phyloP scores from a whole-genome alignment of 2,888 invertebrate species.

The Chesias legatella region DNA sequence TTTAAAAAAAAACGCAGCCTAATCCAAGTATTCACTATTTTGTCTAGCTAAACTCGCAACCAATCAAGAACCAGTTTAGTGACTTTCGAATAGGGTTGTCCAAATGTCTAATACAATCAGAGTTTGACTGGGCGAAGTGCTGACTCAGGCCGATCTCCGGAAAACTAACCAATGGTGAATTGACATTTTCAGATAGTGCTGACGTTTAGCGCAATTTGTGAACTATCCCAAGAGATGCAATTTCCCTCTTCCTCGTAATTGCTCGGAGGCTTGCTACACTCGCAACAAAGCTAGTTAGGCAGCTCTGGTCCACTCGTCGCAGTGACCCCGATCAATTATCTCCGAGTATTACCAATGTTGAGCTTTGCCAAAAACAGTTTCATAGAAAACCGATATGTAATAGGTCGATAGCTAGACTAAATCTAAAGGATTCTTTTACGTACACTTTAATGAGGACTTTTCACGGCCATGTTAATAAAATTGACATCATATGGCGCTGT shows the following conservation, averaged over 20 bases:
- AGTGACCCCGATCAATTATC: conserved; percentile 49
- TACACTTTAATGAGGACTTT: no score
- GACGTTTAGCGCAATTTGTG: conserved; percentile 67
- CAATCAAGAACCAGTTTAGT: no score
- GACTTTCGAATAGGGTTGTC: not conserved
- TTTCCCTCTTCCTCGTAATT: conserved; percentile 69
- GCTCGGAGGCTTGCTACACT: conserved; percentile 34
- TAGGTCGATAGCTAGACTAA: no score
- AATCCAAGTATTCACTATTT: no score
- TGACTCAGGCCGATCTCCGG: conserved; percentile 19
- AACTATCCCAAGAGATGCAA: conserved; percentile 70
- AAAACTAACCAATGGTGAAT: conserved; percentile 43
- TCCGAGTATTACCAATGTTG: conserved; percentile 29
- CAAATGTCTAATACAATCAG: conserved; percentile 7
- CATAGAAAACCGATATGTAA: conserved; percentile 9
- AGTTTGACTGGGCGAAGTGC: not conserved
- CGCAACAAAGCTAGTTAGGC: conserved; percentile 52
- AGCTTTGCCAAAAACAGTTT: conserved; percentile 21
- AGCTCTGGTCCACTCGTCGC: conserved; percentile 44
- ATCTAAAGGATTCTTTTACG: no score
- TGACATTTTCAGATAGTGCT: conserved; percentile 58
- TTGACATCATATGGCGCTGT: no score
- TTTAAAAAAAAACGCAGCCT: no score
- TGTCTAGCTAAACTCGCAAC: no score
- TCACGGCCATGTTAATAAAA: no score